phyloP scores from a whole-genome alignment of 2,113 vertebrate species.

The Danionella cerebrum region DNA sequence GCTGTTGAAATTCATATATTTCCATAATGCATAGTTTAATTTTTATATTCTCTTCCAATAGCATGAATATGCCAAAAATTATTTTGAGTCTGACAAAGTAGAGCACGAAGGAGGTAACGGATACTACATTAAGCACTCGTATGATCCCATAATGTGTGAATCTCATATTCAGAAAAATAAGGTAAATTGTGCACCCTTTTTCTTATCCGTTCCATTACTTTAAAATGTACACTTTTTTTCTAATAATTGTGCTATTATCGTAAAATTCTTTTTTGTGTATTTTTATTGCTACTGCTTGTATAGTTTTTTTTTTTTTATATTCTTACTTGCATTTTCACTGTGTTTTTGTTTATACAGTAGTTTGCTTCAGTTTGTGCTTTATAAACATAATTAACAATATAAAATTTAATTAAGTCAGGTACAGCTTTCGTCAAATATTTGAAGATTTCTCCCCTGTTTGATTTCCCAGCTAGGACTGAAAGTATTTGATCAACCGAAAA shows the following conservation, averaged over 20 bases:
- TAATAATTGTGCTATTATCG: no score
- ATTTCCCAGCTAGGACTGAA: slow-evolving; percentile 21
- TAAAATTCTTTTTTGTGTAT: no score
- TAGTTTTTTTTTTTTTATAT: no score
- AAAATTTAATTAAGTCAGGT: neutral
- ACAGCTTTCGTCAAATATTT: neutral
- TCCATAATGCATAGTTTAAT: neutral
- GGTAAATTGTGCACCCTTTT: slow-evolving; percentile 24
- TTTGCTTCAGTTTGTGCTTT: no score
- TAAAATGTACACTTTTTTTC: neutral
- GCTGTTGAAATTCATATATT: neutral
- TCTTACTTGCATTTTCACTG: no score
- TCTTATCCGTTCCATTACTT: neutral
- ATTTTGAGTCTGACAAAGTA: neutral
- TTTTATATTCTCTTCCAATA: slow-evolving; percentile 32
- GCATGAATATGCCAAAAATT: rapidly evolving
- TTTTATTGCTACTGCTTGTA: no score
- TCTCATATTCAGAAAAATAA: neutral
- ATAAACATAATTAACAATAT: no score
- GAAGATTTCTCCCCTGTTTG: neutral
- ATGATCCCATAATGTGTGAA: slow-evolving; percentile 27
- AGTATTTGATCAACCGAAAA: neutral
- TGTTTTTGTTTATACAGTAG: no score
- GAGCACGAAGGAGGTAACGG: slow-evolving; percentile 42
- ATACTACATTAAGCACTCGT: slow-evolving; percentile 41